phyloP scores from a whole-genome alignment of 2,797 vertebrate genomes.

The Siniperca scherzeri region DNA sequence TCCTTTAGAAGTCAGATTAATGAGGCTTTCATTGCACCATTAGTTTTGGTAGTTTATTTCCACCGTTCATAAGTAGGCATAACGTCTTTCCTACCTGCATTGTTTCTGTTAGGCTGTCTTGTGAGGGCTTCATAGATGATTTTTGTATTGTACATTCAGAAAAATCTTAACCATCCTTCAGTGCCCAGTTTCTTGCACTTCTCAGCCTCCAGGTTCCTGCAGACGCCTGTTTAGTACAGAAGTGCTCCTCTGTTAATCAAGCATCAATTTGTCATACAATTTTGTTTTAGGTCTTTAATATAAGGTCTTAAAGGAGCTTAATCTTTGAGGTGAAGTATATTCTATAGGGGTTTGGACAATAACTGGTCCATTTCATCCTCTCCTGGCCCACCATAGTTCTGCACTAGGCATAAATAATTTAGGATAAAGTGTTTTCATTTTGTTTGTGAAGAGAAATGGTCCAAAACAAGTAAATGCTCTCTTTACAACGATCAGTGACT shows the following conservation, averaged over 20 bases:
- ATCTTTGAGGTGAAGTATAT: constrained; percentile 36
- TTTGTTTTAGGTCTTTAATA: constrained; percentile 39
- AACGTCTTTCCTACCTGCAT: constrained; percentile 22
- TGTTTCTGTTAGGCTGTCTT: constrained; percentile 11
- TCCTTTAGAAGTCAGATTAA: constrained; percentile 42
- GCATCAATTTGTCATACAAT: constrained; percentile 18
- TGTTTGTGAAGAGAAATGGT: constrained; percentile 66
- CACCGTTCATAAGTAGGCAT: not conserved
- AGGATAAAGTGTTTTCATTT: constrained; percentile 23
- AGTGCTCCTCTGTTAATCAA: constrained; percentile 20
- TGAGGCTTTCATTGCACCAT: constrained; percentile 40
- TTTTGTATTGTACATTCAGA: not conserved
- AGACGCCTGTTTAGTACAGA: constrained; percentile 25
- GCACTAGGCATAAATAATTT: constrained; percentile 15
- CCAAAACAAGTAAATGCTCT: constrained; percentile 53
- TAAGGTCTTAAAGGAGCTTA: constrained; percentile 11
- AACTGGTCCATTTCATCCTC: constrained; percentile 59
- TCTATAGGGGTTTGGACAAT: constrained; percentile 41
- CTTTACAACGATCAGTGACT: constrained; percentile 61
- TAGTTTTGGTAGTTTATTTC: constrained; percentile 54
- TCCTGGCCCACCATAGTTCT: constrained; percentile 26
- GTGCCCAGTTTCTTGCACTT: constrained; percentile 13
- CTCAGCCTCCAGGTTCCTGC: constrained; percentile 11
- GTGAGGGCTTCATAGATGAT: not conserved
- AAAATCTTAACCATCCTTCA: not conserved